A percentile compares a stretch with the other conserved stretches of the same genome.
Evolutionary conservation across 2,888 invertebrate species (phyloP).

Genomic region (Phymatocera aterrima): DNA sequence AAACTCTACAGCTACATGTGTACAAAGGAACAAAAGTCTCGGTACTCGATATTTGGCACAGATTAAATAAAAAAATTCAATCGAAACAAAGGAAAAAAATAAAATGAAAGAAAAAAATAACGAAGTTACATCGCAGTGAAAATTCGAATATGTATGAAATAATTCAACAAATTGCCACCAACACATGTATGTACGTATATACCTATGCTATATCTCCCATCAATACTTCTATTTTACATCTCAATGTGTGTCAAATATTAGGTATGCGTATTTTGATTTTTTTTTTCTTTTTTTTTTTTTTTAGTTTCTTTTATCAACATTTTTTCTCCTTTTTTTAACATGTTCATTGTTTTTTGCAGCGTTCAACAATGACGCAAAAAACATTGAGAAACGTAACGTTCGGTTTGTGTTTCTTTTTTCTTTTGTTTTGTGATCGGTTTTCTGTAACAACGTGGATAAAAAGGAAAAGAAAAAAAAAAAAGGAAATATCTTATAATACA

Average conservation of each 20-base stretch:
- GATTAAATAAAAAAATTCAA: constrained; percentile 66
- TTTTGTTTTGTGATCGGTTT: constrained; percentile 46
- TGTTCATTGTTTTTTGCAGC: constrained; percentile 48
- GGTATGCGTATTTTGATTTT: constrained; percentile 55
- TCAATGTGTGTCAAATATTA: constrained; percentile 65
- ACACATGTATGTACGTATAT: no score
- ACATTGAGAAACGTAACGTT: constrained; percentile 53
- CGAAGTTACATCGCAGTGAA: constrained; percentile 43
- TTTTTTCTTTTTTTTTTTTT: constrained; percentile 44
- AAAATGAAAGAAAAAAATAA: background rate
- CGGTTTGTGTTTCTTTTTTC: constrained; percentile 43
- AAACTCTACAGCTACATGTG: constrained; percentile 58
- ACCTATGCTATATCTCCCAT: constrained; percentile 45
- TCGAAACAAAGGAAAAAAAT: no score
- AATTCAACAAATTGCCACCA: constrained; percentile 46
- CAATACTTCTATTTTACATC: constrained; percentile 54
- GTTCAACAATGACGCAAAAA: constrained; percentile 53
- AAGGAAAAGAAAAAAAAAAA: constrained; percentile 50
- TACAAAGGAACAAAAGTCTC: constrained; percentile 70
- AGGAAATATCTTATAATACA: constrained; percentile 63
- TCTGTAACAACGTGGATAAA: constrained; percentile 55
- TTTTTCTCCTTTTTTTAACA: constrained; percentile 46
- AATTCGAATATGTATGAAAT: constrained; percentile 50
- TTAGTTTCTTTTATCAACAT: constrained; percentile 43
- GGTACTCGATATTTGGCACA: constrained; percentile 73